Evolutionary conservation across 2,113 vertebrate species (phyloP).

Genomic region (Pachypanchax playfairii): DNA sequence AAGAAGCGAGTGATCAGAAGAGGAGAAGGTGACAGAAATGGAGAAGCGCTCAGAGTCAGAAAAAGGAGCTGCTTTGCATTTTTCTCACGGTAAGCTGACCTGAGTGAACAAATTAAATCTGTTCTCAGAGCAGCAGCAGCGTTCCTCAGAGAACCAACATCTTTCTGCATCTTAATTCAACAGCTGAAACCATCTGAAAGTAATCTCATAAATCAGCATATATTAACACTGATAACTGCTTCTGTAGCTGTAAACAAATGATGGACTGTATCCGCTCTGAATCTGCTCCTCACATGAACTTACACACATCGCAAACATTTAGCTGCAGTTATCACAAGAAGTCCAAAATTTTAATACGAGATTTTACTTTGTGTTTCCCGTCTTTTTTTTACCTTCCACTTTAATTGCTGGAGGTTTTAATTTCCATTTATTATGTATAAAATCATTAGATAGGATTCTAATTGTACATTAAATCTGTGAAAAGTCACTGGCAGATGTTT

Average conservation of each 20-base stretch:
- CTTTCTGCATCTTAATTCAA: not conserved
- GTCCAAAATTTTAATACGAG: no score
- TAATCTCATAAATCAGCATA: not conserved
- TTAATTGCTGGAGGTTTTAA: no score
- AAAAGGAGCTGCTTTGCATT: constrained; percentile 37
- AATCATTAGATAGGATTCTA: no score
- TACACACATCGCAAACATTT: no score
- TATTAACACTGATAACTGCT: not conserved
- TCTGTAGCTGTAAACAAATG: not conserved
- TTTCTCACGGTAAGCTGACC: constrained; percentile 30
- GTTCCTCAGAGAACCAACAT: constrained; percentile 9
- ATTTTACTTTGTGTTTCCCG: no score
- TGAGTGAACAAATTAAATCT: constrained; percentile 46
- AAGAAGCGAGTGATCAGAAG: constrained; percentile 26
- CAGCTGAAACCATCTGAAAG: not conserved
- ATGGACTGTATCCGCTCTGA: not conserved
- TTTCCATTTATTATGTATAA: no score
- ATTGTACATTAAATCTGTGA: no score
- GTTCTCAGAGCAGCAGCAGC: constrained; percentile 11
- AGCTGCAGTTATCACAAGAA: no score
- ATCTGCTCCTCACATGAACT: not conserved
- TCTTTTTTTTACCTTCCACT: no score
- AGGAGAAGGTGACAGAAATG: constrained; percentile 18
- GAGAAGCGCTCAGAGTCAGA: constrained; percentile 17
- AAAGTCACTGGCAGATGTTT: no score